These are phyloP conservation scores for Neodon shergylaensis DNA, from an alignment of 2,113 vertebrate species.

Conservation along the genomic window DNA sequence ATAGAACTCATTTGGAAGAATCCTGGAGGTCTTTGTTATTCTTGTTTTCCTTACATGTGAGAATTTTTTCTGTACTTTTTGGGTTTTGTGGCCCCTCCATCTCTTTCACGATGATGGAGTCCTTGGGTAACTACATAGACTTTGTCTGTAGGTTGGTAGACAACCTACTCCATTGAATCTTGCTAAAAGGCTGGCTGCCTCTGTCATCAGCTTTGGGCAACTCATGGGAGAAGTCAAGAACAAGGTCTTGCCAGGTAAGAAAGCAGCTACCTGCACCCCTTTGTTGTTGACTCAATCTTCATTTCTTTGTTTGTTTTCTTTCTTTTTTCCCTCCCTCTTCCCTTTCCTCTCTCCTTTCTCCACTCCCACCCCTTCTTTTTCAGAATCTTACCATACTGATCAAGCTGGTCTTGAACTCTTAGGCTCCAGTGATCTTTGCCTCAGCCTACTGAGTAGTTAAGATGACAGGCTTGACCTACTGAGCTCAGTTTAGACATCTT, in stretches of 20 bases:
- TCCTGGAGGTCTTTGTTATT: not conserved
- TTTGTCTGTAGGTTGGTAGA: not conserved
- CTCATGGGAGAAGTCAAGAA: not conserved
- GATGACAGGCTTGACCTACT: not conserved
- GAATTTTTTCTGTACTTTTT: not conserved
- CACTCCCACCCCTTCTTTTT: no score
- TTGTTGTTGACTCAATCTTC: not conserved
- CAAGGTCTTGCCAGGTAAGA: not conserved
- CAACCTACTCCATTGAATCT: not conserved
- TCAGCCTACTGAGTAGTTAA: not conserved
- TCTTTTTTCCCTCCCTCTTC: not conserved
- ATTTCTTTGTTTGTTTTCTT: not conserved
- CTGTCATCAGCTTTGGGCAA: conserved; percentile 31
- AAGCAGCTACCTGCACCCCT: not conserved
- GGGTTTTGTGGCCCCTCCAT: not conserved
- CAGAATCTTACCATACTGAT: not conserved
- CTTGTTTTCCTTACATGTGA: conserved; percentile 9
- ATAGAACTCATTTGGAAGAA: not conserved
- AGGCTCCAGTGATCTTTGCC: not conserved
- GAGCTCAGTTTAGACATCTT: not conserved
- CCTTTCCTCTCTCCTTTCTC: no score
- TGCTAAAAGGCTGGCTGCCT: not conserved
- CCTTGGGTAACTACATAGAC: not conserved
- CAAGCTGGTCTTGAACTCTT: not conserved
- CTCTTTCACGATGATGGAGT: not conserved